These are phyloP conservation scores for Periophthalmus magnuspinnatus DNA, from an alignment of 2,797 vertebrate species.

Conservation along the genomic window DNA sequence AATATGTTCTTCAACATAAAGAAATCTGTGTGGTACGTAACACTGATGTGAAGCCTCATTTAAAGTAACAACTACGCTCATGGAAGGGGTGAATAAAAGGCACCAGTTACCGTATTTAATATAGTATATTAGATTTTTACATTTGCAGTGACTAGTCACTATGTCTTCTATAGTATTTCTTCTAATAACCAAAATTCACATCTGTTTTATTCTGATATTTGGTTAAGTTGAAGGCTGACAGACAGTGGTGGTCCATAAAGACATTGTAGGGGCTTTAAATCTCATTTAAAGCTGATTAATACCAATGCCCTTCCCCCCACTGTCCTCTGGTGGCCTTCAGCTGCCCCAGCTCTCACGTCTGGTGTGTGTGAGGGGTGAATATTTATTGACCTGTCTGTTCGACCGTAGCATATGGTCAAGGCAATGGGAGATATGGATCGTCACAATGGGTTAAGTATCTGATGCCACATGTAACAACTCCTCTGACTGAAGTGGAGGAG, in stretches of 20 bases:
- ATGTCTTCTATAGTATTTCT: not conserved
- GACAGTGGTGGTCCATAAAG: slow-evolving; percentile 27
- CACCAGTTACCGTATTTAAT: not conserved
- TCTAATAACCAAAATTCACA: slow-evolving; percentile 26
- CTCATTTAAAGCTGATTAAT: slow-evolving; percentile 20
- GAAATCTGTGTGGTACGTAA: slow-evolving; percentile 6
- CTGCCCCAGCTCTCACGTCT: slow-evolving; percentile 27
- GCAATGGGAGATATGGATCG: slow-evolving; percentile 28
- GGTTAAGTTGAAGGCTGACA: slow-evolving; percentile 10
- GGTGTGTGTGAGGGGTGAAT: slow-evolving; percentile 25
- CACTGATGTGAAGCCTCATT: slow-evolving; percentile 19
- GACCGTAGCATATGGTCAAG: slow-evolving; percentile 35
- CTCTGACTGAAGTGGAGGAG: slow-evolving; percentile 19
- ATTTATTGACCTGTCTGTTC: slow-evolving; percentile 57
- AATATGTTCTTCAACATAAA: slow-evolving; percentile 22
- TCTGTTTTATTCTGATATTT: slow-evolving; percentile 20
- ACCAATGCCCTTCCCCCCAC: slow-evolving; percentile 26
- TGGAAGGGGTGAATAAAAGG: not conserved
- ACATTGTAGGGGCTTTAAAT: slow-evolving; percentile 39
- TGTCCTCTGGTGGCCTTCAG: slow-evolving; percentile 23
- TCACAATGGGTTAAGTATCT: slow-evolving; percentile 31
- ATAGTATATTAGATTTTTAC: slow-evolving; percentile 30
- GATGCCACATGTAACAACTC: slow-evolving; percentile 19
- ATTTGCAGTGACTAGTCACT: slow-evolving; percentile 42
- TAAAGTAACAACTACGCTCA: not conserved